Base-by-base conservation (phyloP, 2,113 vertebrate genomes). In the Pelodiscus sinensis region DNA sequence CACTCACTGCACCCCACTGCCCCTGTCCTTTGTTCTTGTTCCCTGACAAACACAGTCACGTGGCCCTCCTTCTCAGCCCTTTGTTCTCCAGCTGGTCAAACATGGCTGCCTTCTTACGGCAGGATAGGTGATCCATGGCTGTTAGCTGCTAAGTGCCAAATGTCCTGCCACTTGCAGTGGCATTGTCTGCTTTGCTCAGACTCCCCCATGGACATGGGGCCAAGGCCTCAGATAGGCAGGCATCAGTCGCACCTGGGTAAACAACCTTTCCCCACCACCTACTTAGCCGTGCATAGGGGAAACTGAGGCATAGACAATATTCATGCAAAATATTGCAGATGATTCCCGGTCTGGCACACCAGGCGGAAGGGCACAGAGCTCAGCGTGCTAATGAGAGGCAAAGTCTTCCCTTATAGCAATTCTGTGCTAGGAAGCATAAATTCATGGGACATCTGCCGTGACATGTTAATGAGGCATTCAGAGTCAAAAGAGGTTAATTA, bases 401-500 rank as follows among this genome's bases (percentile, higher is more conserved):
- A 89, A 44, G 89, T 1, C 57, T 90, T 14, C 62, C 1, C 3
- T 92, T 85, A 29, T 50, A 31, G 52, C 0, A 11, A 18, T 27
- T 1, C 0, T 38, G 0, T 1, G 38, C 29, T 60, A 56, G 25
- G 87, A 77, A 68, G 58, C 87, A 0, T 65, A 38, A 85, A 50
- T 81, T 31, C 1, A 0, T 0, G 3, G 77, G 52, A 2, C 73
- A 93, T 92, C 84, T 94, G 93, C 95, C 82, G 93, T 88, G 92
- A 93, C 89, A 62, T 0, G 0, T 29, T 62, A 15, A 77, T 2
- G 81, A n/a, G 68, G 92, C 8, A 0, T 25, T 68, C 29, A 65
- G 62, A 65, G 62, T 65, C 54, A 2, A 62, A 77, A 77, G 81
- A 94, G 31, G 19, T 31, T 82, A 92, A 85, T 93, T 96, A 83